Evolutionary conservation across 2,797 vertebrate genomes (phyloP).

Genomic region (Kryptolebias ocellatus): DNA sequence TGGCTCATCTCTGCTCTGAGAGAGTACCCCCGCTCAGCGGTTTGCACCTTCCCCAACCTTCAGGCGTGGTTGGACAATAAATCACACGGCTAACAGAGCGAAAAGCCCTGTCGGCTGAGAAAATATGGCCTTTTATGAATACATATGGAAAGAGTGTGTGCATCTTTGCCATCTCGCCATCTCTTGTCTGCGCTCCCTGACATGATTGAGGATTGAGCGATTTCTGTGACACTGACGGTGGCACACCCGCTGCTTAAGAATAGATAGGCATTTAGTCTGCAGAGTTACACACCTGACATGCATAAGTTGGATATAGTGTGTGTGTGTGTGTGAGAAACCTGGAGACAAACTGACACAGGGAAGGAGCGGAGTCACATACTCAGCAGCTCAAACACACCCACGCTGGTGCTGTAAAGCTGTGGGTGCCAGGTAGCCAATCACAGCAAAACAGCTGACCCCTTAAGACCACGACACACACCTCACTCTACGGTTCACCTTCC

Average conservation of each 20-base stretch:
- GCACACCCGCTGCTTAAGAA: constrained; percentile 43
- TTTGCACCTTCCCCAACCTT: constrained; percentile 39
- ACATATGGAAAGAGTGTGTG: constrained; percentile 56
- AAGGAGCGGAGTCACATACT: constrained; percentile 18
- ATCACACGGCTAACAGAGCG: constrained; percentile 63
- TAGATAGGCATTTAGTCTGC: constrained; percentile 3
- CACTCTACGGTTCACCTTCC: neutral
- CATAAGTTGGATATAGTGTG: constrained; percentile 17
- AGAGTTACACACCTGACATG: constrained; percentile 19
- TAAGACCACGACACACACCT: constrained; percentile 8
- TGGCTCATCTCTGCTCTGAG: constrained; percentile 27
- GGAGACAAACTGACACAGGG: neutral
- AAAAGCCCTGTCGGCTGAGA: constrained; percentile 48
- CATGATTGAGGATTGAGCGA: constrained; percentile 53
- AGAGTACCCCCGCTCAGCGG: constrained; percentile 33
- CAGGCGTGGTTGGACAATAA: constrained; percentile 54
- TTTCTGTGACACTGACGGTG: constrained; percentile 27
- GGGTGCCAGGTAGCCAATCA: constrained; percentile 28
- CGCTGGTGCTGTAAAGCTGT: constrained; percentile 35
- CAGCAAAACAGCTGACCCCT: constrained; percentile 38
- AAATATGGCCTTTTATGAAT: constrained; percentile 70
- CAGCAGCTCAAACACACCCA: constrained; percentile 36
- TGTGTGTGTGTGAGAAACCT: neutral
- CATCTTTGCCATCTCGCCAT: constrained; percentile 47
- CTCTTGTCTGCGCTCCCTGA: constrained; percentile 37